Percentiles rank a stretch among this genome's conserved stretches.
phyloP scores from a whole-genome alignment of 2,888 invertebrate species.

The Phengaris alcon region DNA sequence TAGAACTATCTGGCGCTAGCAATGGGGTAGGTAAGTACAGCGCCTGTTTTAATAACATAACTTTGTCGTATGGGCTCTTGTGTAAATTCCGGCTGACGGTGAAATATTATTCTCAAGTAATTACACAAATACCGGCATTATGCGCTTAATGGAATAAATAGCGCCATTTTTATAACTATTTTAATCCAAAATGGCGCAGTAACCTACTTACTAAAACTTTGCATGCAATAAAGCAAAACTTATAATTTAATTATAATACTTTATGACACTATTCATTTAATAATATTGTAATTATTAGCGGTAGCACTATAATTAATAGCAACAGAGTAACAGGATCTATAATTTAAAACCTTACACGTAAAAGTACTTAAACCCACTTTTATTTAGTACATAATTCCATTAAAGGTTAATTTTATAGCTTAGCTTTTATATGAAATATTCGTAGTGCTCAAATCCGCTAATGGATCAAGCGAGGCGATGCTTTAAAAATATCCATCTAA shows the following conservation, averaged over 20 bases:
- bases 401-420: conserved; percentile 44
- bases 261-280: neutral
- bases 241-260: neutral
- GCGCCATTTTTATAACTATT: conserved; percentile 36
- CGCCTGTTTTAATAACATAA: conserved; percentile 66
- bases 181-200: conserved; percentile 24
- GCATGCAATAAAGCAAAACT: conserved; percentile 6
- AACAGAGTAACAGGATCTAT: too few relatives aligned
- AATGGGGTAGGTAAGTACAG: conserved; percentile 31
- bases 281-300: too few relatives aligned
- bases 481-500: conserved; percentile 71
- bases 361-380: conserved; percentile 12
- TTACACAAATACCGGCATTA: conserved; percentile 65
- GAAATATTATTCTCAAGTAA: conserved; percentile 53
- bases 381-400: conserved; percentile 31
- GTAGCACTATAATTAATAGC: too few relatives aligned
- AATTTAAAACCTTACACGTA: neutral
- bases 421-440: conserved; percentile 56
- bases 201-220: conserved; percentile 5
- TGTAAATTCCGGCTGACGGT: conserved; percentile 57
- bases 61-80: conserved; percentile 54
- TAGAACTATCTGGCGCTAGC: conserved; percentile 11
- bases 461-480: conserved; percentile 67
- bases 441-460: conserved; percentile 62
- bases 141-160: conserved; percentile 51